These are phyloP conservation scores for Acrobasis suavella DNA, from an alignment of 2,888 invertebrate genomes.

Conservation along the genomic window DNA sequence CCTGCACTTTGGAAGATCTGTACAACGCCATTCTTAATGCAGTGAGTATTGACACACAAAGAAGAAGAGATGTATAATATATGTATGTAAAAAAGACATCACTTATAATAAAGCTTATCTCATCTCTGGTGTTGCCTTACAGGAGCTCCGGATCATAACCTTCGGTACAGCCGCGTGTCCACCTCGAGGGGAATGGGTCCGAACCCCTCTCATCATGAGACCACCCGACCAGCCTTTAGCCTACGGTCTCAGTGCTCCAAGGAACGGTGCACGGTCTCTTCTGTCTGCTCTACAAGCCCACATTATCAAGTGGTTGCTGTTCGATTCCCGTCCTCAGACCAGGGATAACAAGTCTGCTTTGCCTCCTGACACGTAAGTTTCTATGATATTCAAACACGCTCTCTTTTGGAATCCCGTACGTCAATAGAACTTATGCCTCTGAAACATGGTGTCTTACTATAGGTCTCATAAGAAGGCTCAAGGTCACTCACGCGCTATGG, in stretches of 20 bases:
- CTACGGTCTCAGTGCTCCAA: constrained; percentile 85
- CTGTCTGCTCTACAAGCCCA: constrained; percentile 87
- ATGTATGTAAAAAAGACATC: too few relatives aligned
- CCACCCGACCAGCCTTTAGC: constrained; percentile 81
- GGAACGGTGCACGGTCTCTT: constrained; percentile 81
- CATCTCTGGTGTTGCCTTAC: constrained; percentile 22
- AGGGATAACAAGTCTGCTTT: constrained; percentile 74
- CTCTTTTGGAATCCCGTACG: too few relatives aligned
- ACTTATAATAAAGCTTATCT: too few relatives aligned
- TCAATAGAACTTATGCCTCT: too few relatives aligned
- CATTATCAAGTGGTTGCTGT: constrained; percentile 86
- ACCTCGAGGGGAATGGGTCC: constrained; percentile 87
- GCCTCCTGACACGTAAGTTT: constrained; percentile 80
- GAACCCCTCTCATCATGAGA: constrained; percentile 85
- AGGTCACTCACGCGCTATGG: too few relatives aligned
- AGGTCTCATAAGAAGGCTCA: too few relatives aligned
- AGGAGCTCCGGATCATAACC: constrained; percentile 84
- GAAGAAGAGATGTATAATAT: too few relatives aligned
- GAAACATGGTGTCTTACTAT: too few relatives aligned
- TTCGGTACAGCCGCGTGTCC: constrained; percentile 87
- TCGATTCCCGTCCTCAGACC: constrained; percentile 75
- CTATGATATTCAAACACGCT: not conserved
- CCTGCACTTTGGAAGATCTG: too few relatives aligned
- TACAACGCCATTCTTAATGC: too few relatives aligned
- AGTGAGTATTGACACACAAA: too few relatives aligned